phyloP scores from a whole-genome alignment of 2,797 vertebrate species.

The Oryzias dopingdopingensis region DNA sequence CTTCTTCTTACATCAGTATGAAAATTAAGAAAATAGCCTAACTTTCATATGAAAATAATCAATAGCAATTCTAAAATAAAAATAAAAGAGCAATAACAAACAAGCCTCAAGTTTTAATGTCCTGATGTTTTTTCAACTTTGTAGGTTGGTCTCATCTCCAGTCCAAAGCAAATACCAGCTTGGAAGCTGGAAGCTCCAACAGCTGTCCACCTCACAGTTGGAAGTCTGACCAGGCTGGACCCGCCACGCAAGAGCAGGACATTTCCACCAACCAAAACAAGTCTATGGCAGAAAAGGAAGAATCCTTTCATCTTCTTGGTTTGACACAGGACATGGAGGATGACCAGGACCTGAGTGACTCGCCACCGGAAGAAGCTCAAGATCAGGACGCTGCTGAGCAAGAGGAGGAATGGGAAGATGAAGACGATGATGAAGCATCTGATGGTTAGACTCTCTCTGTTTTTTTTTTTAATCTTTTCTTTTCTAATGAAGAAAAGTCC shows the following conservation, averaged over 20 bases:
- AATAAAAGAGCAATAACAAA: neutral
- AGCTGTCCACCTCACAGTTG: neutral
- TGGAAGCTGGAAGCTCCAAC: constrained; percentile 9
- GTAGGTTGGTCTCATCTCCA: constrained; percentile 22
- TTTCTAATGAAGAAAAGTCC: neutral
- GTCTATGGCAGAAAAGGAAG: constrained; percentile 22
- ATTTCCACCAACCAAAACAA: neutral
- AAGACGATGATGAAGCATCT: constrained; percentile 19
- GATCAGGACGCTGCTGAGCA: constrained; percentile 18
- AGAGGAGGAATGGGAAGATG: constrained; percentile 44
- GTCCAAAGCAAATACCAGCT: constrained; percentile 17
- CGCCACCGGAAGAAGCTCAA: constrained; percentile 15
- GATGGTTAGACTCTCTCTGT: constrained; percentile 42
- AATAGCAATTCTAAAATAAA: neutral
- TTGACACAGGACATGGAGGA: neutral
- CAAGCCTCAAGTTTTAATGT: too few relatives aligned
- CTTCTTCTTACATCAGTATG: neutral
- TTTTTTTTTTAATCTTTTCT: neutral
- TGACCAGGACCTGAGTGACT: neutral
- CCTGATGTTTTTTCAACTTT: neutral
- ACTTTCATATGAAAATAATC: neutral
- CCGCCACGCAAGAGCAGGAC: neutral
- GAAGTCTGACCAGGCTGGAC: constrained; percentile 3
- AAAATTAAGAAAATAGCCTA: neutral
- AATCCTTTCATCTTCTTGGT: constrained; percentile 1